A percentile compares a stretch with the other conserved stretches of the same genome.
These are phyloP conservation scores for Fragum sueziense DNA, from an alignment of 2,888 invertebrate genomes.

Conservation along the genomic window DNA sequence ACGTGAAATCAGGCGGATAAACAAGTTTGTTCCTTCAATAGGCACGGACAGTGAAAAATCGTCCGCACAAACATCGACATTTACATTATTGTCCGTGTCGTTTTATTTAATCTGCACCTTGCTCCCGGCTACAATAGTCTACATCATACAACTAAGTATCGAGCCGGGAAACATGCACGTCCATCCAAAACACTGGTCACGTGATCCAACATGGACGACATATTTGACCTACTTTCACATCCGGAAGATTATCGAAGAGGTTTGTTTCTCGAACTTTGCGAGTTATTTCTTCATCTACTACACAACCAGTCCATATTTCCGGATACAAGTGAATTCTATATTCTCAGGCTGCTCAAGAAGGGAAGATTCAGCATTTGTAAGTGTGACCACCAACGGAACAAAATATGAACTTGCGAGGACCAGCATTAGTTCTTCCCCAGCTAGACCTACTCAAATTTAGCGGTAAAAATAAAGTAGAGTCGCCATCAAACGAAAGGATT, in stretches of 20 bases:
- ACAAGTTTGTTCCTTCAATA: slow-evolving; percentile 31
- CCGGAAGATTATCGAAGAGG: slow-evolving; percentile 74
- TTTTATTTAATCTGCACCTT: slow-evolving; percentile 81
- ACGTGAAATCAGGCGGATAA: slow-evolving; percentile 72
- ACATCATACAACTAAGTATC: slow-evolving; percentile 71
- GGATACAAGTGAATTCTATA: slow-evolving; percentile 68
- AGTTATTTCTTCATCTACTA: slow-evolving; percentile 80
- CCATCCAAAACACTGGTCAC: slow-evolving; percentile 63
- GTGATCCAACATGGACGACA: slow-evolving; percentile 75
- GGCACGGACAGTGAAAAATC: slow-evolving; percentile 38
- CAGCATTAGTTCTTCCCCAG: background rate
- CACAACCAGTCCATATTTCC: slow-evolving; percentile 79
- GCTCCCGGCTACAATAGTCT: slow-evolving; percentile 81
- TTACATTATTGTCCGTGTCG: slow-evolving; percentile 80
- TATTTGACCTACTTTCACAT: slow-evolving; percentile 76
- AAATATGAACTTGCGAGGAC: background rate
- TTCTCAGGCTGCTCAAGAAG: background rate
- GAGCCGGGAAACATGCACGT: slow-evolving; percentile 63
- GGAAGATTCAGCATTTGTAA: background rate
- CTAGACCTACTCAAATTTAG: background rate
- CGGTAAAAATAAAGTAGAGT: too few relatives aligned
- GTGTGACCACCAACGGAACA: background rate
- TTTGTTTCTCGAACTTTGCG: slow-evolving; percentile 80
- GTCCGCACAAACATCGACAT: slow-evolving; percentile 77
- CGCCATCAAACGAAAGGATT: too few relatives aligned